A percentile compares a stretch with the other conserved stretches of the same genome.
phyloP scores from a whole-genome alignment of 2,888 invertebrate species.

The Dromius quadrimaculatus region DNA sequence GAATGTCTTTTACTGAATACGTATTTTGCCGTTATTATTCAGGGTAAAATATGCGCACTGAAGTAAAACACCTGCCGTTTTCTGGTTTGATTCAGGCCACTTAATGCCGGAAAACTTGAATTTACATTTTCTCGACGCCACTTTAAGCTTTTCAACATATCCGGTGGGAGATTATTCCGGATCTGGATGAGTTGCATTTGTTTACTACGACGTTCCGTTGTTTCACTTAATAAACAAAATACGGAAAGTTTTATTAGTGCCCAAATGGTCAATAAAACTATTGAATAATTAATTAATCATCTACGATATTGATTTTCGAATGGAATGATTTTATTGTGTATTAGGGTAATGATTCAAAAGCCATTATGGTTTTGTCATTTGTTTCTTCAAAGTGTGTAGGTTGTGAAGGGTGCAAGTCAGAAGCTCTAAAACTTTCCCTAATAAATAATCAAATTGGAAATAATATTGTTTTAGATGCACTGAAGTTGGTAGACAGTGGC shows the following conservation, averaged over 20 bases:
- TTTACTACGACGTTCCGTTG: conserved; percentile 1
- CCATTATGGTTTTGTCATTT: conserved; percentile 16
- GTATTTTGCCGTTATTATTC: not conserved
- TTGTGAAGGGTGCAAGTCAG: not conserved
- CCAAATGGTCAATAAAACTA: too few species aligned
- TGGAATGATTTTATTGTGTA: too few species aligned
- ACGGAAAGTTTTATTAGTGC: not conserved
- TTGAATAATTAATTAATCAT: too few species aligned
- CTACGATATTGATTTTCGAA: too few species aligned
- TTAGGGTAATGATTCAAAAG: not conserved
- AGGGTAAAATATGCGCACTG: conserved; percentile 23
- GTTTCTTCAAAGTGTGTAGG: not conserved
- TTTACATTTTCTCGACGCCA: conserved; percentile 38
- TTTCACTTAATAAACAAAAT: not conserved
- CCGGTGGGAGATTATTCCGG: conserved; percentile 30
- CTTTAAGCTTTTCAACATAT: conserved; percentile 42
- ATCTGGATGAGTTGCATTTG: not conserved
- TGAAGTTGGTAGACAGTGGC: not conserved
- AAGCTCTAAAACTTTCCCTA: not conserved
- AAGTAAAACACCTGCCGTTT: conserved; percentile 26
- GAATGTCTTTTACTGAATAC: not conserved
- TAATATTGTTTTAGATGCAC: not conserved
- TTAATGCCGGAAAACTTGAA: conserved; percentile 34
- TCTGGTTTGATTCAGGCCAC: conserved; percentile 23
- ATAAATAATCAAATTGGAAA: too few species aligned